Evolutionary conservation across 2,797 vertebrate genomes (phyloP), one percentile per base, ranked within the genome.

Genomic region (Calcarius lapponicus): DNA sequence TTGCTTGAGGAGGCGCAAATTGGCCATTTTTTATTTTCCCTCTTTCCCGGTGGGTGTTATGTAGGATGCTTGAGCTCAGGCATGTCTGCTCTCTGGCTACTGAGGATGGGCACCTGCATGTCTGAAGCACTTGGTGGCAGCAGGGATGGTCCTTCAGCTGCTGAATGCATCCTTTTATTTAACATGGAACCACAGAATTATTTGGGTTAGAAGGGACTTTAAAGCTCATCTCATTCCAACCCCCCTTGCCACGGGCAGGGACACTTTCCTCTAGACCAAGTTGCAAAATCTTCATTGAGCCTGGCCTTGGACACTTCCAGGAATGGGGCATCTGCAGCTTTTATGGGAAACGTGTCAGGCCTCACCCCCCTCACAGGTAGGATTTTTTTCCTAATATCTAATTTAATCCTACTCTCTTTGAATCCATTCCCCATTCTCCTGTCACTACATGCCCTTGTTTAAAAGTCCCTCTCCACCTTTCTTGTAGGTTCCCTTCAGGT

Each of bases 41-140:
- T 66, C 17, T 76, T 45, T 19, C 17, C 1, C 2, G 0, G 1
- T 13, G 70, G 40, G 7, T 13, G 5, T 3, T 12, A 11, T 7
- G 26, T 40, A 10, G 80, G 67, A 31, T 86, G n/a, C 18, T 17
- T 28, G 42, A 42, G 31, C 60, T 89, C 45, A 25, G 60, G 8
- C 28, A 4, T 32, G 43, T 58, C 58, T 13, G 3, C 10, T 67
- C 43, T 64, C 13, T 36, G 38, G 38, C 18, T 47, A 0, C 18
- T 8, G 4, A 20, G 47, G 51, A 47, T 2, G 12, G 31, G 21
- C 34, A 32, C 26, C 26, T 79, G 34, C 28, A 1, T 13, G 12
- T 69, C 36, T 40, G 64, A 76, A 64, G 53, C 54, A 3, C 9
- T 53, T 66, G 15, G 20, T 69, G 9, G 0, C 25, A 47, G 50